These are phyloP conservation scores for Tanypteryx hageni DNA, from an alignment of 2,888 invertebrate species.

Conservation along the genomic window DNA sequence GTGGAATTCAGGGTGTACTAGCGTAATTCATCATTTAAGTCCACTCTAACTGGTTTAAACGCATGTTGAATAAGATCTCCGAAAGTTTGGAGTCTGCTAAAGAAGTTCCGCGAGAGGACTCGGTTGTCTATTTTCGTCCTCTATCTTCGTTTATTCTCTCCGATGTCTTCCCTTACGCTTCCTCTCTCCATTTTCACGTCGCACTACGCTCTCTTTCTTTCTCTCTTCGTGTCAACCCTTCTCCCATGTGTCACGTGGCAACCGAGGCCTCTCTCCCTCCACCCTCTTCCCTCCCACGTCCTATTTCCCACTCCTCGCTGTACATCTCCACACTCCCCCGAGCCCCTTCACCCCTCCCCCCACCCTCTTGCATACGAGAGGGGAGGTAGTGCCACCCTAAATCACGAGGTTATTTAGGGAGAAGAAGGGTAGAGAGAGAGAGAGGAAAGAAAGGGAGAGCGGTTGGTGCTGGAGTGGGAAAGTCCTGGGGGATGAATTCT, in stretches of 20 bases:
- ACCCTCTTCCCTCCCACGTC: neutral
- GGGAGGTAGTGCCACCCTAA: slow-evolving; percentile 30
- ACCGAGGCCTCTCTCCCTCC: neutral
- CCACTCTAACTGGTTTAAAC: neutral
- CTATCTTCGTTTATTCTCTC: neutral
- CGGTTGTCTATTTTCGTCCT: neutral
- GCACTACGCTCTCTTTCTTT: neutral
- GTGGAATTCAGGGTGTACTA: too few species aligned
- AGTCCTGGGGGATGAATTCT: slow-evolving; percentile 58
- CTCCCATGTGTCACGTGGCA: neutral
- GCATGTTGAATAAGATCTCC: neutral
- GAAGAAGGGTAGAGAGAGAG: neutral
- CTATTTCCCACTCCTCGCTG: neutral
- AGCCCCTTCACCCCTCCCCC: neutral
- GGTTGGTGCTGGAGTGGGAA: neutral
- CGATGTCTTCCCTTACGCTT: neutral
- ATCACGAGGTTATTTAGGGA: slow-evolving; percentile 62
- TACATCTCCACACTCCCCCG: neutral
- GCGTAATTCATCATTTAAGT: too few species aligned
- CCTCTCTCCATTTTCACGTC: neutral
- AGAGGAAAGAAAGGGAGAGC: neutral
- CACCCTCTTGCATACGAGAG: neutral
- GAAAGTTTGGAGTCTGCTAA: neutral
- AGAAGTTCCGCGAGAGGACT: neutral
- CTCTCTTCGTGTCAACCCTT: slow-evolving; percentile 12